Base-by-base conservation (phyloP, 2,888 invertebrate species). In the Pheosia gnoma region DNA sequence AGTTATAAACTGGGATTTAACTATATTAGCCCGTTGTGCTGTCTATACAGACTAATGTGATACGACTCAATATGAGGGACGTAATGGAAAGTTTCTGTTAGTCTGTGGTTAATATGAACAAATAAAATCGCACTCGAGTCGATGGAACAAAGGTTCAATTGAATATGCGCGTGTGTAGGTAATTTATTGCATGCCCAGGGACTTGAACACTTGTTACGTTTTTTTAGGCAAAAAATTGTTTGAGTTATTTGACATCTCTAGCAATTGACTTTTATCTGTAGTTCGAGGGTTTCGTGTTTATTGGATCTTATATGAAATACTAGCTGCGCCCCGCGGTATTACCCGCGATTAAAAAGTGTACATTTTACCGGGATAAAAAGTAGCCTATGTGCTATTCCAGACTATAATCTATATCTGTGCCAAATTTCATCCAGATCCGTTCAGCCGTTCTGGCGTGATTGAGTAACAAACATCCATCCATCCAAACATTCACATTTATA, bases 171-270 rank as follows among this genome's bases (percentile, higher is more conserved):
- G 37, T 36, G 37, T 37, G 10, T 53, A 25, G 25, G 25, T 25
- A 11, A 53, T 53, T 53, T 53, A 53, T 37, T 5, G 53, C 53
- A 3, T 10, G 8, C 36, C 52, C 37, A 37, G 10, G 53, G 37
- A 37, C 53, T 37, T 11, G 11, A 37, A 53, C 10, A 37, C 53
- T 53, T 25, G 51, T 51, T 51, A 51, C 51, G 51, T 53, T 53
- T 38, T 37, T 53, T 11, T 11, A 4, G 37, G 3, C 11, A 5
- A 37, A 43, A 53, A 59, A 59, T 9, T 43, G 59, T 52, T 41
- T 36, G 45, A 39, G 38, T 57, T 56, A 57, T 55, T 53, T 55
- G 10, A 11, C 45, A 10, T 45, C 9, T 47, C 9, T 47, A 5
- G 11, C n/a, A 5, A 11, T n/a, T n/a, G 47, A 47, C 47, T n/a